These are phyloP conservation scores for Apamea crenata DNA, from an alignment of 2,888 invertebrate genomes.

Conservation along the genomic window DNA sequence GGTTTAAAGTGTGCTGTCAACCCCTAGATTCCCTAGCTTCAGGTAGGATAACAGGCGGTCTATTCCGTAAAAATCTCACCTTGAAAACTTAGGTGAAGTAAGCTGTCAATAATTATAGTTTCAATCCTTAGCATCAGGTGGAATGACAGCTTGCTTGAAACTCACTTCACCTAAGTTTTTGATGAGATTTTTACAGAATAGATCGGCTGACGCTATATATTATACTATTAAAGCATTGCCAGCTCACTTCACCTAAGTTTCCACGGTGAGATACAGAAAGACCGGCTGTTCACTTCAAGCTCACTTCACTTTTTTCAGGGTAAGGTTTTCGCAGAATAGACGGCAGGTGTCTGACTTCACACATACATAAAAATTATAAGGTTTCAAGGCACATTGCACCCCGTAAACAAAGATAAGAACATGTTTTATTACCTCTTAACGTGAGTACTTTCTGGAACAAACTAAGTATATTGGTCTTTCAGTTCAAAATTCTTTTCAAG, in stretches of 20 bases:
- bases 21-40: neutral
- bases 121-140: no score
- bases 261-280: no score
- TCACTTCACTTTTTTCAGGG: neutral
- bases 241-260: neutral
- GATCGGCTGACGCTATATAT: no score
- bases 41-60: neutral
- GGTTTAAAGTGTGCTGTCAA: neutral
- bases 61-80: no score
- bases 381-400: slow-evolving; percentile 17
- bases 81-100: no score
- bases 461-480: neutral
- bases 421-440: slow-evolving; percentile 30
- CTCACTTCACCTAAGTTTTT: no score
- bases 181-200: no score
- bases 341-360: neutral
- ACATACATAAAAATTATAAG: neutral
- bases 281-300: neutral
- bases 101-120: no score
- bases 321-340: neutral
- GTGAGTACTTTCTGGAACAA: slow-evolving; percentile 25
- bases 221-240: no score
- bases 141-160: no score
- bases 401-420: slow-evolving; percentile 24
- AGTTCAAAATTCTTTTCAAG: slow-evolving; percentile 13